A percentile compares a stretch with the other conserved stretches of the same genome.
phyloP scores from a whole-genome alignment of 2,797 vertebrate genomes.

The Argyrosomus regius region DNA sequence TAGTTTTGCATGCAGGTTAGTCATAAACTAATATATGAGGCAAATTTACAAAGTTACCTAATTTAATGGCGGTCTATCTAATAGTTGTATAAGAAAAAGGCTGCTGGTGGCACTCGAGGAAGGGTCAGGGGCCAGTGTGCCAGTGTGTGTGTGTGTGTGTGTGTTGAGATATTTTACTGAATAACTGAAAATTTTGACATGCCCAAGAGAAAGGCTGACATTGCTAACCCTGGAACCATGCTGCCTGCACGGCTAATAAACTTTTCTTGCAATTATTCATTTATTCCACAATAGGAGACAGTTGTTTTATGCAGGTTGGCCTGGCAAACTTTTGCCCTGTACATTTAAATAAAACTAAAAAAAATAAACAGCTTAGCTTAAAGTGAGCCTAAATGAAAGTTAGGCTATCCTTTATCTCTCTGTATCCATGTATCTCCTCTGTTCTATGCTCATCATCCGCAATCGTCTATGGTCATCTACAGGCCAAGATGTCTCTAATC shows the following conservation, averaged over 20 bases:
- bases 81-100: neutral
- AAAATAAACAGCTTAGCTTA: neutral
- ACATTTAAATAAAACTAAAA: neutral
- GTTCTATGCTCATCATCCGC: neutral
- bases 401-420: neutral
- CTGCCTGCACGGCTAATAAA: too few relatives aligned
- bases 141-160: too few relatives aligned
- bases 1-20: neutral
- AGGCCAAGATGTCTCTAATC: slow-evolving; percentile 25
- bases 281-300: neutral
- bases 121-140: too few relatives aligned
- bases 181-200: neutral
- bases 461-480: slow-evolving; percentile 5
- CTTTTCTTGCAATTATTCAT: neutral
- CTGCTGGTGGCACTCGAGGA: neutral
- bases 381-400: neutral
- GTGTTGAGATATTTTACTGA: neutral
- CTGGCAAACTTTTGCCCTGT: neutral
- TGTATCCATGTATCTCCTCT: neutral
- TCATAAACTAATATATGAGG: neutral
- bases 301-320: neutral
- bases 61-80: neutral
- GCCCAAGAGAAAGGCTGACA: too few relatives aligned
- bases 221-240: neutral
- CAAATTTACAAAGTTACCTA: too few relatives aligned